A percentile compares a stretch with the other conserved stretches of the same genome.
Conservation (phyloP, 2,888 invertebrate genomes). For the Dione juno region DNA sequence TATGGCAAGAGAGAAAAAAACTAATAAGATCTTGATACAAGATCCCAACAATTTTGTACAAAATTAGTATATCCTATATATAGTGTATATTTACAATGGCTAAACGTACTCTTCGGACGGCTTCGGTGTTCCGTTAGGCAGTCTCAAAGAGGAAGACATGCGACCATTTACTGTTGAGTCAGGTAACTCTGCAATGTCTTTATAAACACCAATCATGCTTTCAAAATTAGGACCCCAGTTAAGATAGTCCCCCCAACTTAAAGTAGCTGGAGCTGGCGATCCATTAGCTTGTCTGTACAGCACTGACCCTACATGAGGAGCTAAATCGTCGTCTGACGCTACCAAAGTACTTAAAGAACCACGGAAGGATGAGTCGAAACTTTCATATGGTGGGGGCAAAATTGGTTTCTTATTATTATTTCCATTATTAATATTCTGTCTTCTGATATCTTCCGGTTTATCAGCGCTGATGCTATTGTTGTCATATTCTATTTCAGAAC, state of each 20-base stretch:
- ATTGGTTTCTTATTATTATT: conserved; percentile 86
- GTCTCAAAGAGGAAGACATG: conserved; percentile 88
- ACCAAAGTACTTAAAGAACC: conserved; percentile 96
- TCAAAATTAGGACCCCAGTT: conserved; percentile 99
- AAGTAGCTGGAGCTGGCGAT: conserved; percentile 89
- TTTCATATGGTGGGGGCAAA: conserved; percentile 92
- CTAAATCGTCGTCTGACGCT: conserved; percentile 95
- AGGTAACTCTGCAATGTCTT: conserved; percentile 97
- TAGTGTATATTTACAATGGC: conserved; percentile 50
- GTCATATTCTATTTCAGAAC: conserved; percentile 98
- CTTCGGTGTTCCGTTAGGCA: conserved; percentile 91
- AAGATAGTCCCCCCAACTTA: conserved; percentile 96
- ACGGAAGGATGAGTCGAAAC: conserved; percentile 96
- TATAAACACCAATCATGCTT: conserved; percentile 96
- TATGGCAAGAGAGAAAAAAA: conserved; percentile 78
- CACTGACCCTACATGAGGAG: conserved; percentile 90
- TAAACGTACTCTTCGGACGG: conserved; percentile 95
- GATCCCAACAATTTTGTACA: conserved; percentile 74
- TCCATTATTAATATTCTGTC: conserved; percentile 81
- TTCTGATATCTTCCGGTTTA: conserved; percentile 86
- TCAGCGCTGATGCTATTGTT: conserved; percentile 93
- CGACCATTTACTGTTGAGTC: conserved; percentile 88
- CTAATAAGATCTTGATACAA: conserved; percentile 79
- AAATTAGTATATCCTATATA: conserved; percentile 53
- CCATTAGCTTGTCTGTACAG: conserved; percentile 91